Percentiles rank a stretch among this genome's conserved stretches.
phyloP scores from a whole-genome alignment of 2,888 invertebrate species.

The Heteromyza rotundicornis region DNA sequence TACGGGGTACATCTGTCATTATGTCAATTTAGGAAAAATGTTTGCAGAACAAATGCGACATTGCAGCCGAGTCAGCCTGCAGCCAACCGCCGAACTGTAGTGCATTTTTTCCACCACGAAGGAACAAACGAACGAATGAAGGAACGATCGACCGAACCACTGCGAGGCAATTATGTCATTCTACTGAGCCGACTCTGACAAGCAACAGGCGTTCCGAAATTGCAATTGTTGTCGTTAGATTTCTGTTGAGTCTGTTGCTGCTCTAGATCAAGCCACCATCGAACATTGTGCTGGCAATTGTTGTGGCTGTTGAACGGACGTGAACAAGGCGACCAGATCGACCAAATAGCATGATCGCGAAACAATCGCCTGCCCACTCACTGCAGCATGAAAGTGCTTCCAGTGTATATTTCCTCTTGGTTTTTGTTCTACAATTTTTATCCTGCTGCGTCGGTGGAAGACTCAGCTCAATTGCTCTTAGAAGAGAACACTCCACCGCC shows the following conservation, averaged over 20 bases:
- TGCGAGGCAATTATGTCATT: slow-evolving; percentile 51
- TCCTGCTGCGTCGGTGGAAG: background rate
- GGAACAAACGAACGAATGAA: too few relatives aligned
- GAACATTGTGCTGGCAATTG: too few relatives aligned
- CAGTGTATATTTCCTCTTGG: too few relatives aligned
- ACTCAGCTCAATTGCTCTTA: too few relatives aligned
- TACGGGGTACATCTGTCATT: slow-evolving; percentile 43
- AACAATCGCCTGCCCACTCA: background rate
- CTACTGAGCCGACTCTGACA: slow-evolving; percentile 41
- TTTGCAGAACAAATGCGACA: slow-evolving; percentile 33
- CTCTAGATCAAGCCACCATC: slow-evolving; percentile 11
- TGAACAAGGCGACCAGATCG: background rate
- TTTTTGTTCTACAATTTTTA: too few relatives aligned
- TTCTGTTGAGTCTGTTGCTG: slow-evolving; percentile 24
- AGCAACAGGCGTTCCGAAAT: slow-evolving; percentile 44
- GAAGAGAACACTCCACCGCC: too few relatives aligned
- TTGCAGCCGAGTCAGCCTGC: slow-evolving; percentile 28
- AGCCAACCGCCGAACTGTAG: slow-evolving; percentile 13
- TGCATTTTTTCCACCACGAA: too few relatives aligned
- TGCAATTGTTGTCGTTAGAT: slow-evolving; percentile 28
- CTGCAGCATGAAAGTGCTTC: background rate
- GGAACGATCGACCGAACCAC: too few relatives aligned
- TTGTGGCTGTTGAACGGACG: too few relatives aligned
- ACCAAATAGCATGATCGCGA: background rate
- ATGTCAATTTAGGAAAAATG: slow-evolving; percentile 48